Conservation (phyloP, 2,888 invertebrate species). For the Subacronicta megacephala region DNA sequence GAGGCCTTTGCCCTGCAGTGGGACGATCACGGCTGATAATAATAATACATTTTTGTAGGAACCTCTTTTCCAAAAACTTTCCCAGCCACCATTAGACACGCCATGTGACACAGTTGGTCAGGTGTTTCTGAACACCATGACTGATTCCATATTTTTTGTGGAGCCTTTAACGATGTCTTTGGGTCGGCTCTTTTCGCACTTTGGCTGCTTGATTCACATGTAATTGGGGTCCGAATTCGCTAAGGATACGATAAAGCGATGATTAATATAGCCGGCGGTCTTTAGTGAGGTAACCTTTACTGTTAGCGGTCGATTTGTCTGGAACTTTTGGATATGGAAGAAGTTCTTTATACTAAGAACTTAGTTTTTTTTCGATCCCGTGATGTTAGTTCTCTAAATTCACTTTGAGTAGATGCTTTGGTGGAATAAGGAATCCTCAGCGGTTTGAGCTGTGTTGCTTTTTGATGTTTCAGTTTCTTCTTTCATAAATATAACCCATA, state of each 20-base stretch:
- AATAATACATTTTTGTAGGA: not conserved
- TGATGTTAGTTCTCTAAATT: too few species aligned
- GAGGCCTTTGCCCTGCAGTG: too few species aligned
- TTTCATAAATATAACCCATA: too few species aligned
- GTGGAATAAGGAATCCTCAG: too few species aligned
- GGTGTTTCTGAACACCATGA: slow-evolving; percentile 59
- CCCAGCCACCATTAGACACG: slow-evolving; percentile 29
- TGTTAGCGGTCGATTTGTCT: slow-evolving; percentile 12
- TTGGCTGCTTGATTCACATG: slow-evolving; percentile 80
- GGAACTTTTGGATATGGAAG: not conserved
- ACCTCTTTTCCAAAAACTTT: slow-evolving; percentile 12
- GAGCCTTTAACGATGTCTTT: slow-evolving; percentile 78
- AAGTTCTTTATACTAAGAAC: not conserved
- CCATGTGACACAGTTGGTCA: slow-evolving; percentile 49
- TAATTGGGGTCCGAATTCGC: slow-evolving; percentile 86
- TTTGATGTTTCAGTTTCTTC: too few species aligned
- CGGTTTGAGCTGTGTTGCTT: too few species aligned
- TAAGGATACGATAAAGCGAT: slow-evolving; percentile 86
- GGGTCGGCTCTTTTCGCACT: slow-evolving; percentile 74
- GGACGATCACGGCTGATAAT: too few species aligned
- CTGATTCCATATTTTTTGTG: slow-evolving; percentile 76
- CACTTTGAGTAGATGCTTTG: too few species aligned
- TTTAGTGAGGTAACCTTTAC: slow-evolving; percentile 39
- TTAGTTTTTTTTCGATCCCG: too few species aligned
- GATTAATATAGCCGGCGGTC: slow-evolving; percentile 78